A percentile compares a stretch with the other conserved stretches of the same genome.
Conservation (phyloP, 1,140 invertebrate genomes). For the Hycleus phaleratus region DNA sequence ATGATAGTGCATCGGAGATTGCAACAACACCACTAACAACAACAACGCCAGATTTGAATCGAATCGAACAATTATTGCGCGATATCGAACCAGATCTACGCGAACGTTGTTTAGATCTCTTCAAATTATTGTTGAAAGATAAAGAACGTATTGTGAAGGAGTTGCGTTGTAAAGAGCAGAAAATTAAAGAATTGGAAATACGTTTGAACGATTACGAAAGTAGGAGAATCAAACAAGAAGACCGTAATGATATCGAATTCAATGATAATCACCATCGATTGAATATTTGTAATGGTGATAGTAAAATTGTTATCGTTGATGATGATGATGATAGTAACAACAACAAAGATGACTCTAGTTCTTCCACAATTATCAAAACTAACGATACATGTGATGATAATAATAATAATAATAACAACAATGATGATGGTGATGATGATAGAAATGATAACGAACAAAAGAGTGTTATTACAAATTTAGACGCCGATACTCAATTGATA, state of each 20-base stretch:
- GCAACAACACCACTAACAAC: conserved; percentile 15
- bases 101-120: conserved; percentile 26
- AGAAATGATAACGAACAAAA: conserved; percentile 2
- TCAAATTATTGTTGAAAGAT: conserved; percentile 28
- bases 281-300: too few relatives aligned
- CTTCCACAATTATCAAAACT: neutral
- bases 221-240: conserved; percentile 10
- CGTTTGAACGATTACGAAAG: conserved; percentile 11
- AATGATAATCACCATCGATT: too few relatives aligned
- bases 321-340: neutral
- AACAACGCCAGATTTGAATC: conserved; percentile 24
- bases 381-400: neutral
- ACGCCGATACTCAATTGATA: conserved; percentile 22
- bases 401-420: neutral
- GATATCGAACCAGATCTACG: conserved; percentile 16
- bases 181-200: conserved; percentile 26
- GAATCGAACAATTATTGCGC: conserved; percentile 32
- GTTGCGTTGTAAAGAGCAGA: conserved; percentile 27
- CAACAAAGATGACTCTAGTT: neutral
- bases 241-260: neutral
- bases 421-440: neutral
- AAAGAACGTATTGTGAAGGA: conserved; percentile 26
- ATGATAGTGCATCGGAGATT: conserved; percentile 41
- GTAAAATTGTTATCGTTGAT: too few relatives aligned
- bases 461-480: conserved; percentile 28